Base-by-base conservation (phyloP, 2,888 invertebrate species). In the Drosophila differens region DNA sequence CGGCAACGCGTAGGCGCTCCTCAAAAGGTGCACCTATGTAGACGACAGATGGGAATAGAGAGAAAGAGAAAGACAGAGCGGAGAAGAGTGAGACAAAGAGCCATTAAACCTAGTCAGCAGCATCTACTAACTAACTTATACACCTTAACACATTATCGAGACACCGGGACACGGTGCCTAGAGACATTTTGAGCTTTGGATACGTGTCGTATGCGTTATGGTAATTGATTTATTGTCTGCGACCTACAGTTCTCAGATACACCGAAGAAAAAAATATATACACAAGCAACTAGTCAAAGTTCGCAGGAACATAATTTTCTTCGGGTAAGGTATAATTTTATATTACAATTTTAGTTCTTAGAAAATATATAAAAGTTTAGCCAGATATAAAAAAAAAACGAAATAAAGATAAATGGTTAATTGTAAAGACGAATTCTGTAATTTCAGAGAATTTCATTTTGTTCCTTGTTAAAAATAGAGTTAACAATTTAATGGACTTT, bases 1-100 rank as follows among this genome's bases (percentile, higher is more conserved):
- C 95, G 16, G 96, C 96, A 70, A 96, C 95, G 85, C 96, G 96
- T 77, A 97, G 94, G 57, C 97, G 94, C 93, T 97, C 97, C 91
- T 96, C 96, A 81, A 96, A 95, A 7, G 97, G 96, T 44, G 96
- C 96, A 73, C 96, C 96, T 93, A 66, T 22, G 14, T 32, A 14
- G n/a, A 37, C 41, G n/a, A 54, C 16, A 35, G 19, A 54, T 41
- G 47, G 10, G 41, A 32, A n/a, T 33, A 19, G 30, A 28, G n/a
- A 54, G 52, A 53, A 12, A 54, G 33, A 19, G 54, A 22, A 30
- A n/a, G 19, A 25, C 28, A 44, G 19, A 35, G 47, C 35, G 30
- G n/a, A 49, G 52, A 16, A 49, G 30, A n/a, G 49, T n/a, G 47
- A 49, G n/a, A 33, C 39, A 35, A 25, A 25, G 59, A 4, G 49